Evolutionary conservation across 2,888 invertebrate genomes (phyloP).

Genomic region (Notodonta ziczac): DNA sequence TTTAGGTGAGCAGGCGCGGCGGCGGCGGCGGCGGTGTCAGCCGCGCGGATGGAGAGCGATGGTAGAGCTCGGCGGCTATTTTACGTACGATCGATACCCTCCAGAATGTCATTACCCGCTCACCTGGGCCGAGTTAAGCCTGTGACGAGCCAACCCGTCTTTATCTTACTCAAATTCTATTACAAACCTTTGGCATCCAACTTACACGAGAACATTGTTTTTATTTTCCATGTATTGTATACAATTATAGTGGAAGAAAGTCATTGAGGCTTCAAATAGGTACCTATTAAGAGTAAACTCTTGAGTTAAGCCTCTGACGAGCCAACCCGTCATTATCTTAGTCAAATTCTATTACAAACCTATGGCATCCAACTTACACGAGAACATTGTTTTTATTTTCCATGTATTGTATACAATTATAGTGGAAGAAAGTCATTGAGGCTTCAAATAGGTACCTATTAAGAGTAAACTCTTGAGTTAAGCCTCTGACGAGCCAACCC

Average conservation of each 20-base stretch:
- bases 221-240: background rate
- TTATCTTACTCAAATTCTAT: conserved; percentile 11
- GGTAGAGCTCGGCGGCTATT: conserved; percentile 42
- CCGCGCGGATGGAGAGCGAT: conserved; percentile 16
- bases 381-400: background rate
- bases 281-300: too few species aligned
- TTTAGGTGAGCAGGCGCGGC: too few species aligned
- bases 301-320: conserved; percentile 40
- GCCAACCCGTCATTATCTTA: conserved; percentile 26
- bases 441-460: too few species aligned
- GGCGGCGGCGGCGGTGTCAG: conserved; percentile 10
- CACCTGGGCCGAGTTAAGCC: conserved; percentile 44
- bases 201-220: background rate
- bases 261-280: too few species aligned
- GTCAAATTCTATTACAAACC: background rate
- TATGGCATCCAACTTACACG: background rate
- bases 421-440: too few species aligned
- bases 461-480: too few species aligned
- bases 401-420: too few species aligned
- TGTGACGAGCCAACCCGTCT: conserved; percentile 33
- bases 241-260: too few species aligned
- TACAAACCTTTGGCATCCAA: background rate
- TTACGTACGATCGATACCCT: conserved; percentile 59
- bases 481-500: conserved; percentile 35
- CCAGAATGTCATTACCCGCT: conserved; percentile 61